Conservation (phyloP, 2,888 invertebrate genomes). For the Hydrotaea diabolus region DNA sequence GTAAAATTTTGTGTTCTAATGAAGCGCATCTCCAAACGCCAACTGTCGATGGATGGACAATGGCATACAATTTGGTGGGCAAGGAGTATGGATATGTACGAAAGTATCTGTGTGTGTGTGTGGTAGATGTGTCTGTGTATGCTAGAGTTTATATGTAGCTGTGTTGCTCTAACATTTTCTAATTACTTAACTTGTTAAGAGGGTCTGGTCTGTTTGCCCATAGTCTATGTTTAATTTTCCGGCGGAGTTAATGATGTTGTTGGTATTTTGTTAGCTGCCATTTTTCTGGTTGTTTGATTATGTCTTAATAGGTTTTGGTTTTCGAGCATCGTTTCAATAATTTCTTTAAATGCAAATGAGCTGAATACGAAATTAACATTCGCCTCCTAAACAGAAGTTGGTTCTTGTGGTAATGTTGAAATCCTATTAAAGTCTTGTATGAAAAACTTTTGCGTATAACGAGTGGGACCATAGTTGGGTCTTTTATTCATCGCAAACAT, state of each 20-base stretch:
- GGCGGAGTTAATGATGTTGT: constrained; percentile 61
- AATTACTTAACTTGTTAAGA: constrained; percentile 67
- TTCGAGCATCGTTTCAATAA: constrained; percentile 7
- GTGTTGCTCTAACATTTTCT: constrained; percentile 54
- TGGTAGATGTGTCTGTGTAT: constrained; percentile 9
- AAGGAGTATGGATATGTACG: too few relatives aligned
- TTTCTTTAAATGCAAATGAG: not conserved
- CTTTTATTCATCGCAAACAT: too few relatives aligned
- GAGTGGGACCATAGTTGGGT: too few relatives aligned
- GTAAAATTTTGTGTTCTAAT: constrained; percentile 59
- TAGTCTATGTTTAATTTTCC: constrained; percentile 52
- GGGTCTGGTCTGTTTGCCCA: constrained; percentile 59
- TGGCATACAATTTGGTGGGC: constrained; percentile 21
- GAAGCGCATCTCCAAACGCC: constrained; percentile 62
- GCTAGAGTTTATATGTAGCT: not conserved
- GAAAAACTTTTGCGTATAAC: too few relatives aligned
- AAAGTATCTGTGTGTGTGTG: constrained; percentile 42
- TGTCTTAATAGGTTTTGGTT: constrained; percentile 46
- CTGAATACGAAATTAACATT: not conserved
- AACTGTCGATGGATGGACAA: constrained; percentile 45
- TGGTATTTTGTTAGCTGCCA: constrained; percentile 64
- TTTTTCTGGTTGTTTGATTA: constrained; percentile 62
- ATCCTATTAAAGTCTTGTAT: too few relatives aligned
- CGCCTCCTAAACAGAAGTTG: too few relatives aligned
- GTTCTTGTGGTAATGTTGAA: too few relatives aligned